These are phyloP conservation scores for Ichneumon xanthorius DNA, from an alignment of 2,888 invertebrate genomes.

Conservation along the genomic window DNA sequence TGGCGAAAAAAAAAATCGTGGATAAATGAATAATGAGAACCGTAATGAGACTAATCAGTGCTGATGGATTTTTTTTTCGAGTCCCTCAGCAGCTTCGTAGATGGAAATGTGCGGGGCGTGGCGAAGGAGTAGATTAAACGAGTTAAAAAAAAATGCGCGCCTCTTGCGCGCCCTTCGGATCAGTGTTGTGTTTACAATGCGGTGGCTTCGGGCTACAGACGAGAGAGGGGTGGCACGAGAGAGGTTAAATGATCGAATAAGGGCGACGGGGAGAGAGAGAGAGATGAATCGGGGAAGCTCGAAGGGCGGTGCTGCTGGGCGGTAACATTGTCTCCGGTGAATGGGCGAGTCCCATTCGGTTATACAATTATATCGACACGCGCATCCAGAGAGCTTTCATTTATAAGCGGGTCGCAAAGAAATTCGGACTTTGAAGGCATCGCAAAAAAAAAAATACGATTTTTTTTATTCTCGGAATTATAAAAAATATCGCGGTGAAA, in stretches of 20 bases:
- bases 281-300: constrained; percentile 30
- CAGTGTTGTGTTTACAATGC: constrained; percentile 19
- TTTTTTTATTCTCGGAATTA: not conserved
- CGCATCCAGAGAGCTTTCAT: not conserved
- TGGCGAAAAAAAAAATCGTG: not conserved
- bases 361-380: constrained; percentile 1
- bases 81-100: not conserved
- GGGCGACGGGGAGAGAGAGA: constrained; percentile 53
- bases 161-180: constrained; percentile 48
- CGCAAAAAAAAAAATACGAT: not conserved
- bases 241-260: constrained; percentile 70
- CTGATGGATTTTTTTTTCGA: constrained; percentile 1
- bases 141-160: constrained; percentile 52
- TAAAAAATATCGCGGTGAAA: too few species aligned
- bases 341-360: constrained; percentile 72
- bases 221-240: constrained; percentile 44
- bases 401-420: too few species aligned
- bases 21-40: not conserved
- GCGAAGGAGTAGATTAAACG: constrained; percentile 63
- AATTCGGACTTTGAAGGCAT: too few species aligned
- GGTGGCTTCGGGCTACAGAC: constrained; percentile 15
- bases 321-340: constrained; percentile 77
- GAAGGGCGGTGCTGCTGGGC: constrained; percentile 78
- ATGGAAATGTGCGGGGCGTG: constrained; percentile 62
- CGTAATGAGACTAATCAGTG: constrained; percentile 11